These are phyloP conservation scores for Camponotus fellah DNA, from an alignment of 2,888 invertebrate genomes.

Conservation along the genomic window DNA sequence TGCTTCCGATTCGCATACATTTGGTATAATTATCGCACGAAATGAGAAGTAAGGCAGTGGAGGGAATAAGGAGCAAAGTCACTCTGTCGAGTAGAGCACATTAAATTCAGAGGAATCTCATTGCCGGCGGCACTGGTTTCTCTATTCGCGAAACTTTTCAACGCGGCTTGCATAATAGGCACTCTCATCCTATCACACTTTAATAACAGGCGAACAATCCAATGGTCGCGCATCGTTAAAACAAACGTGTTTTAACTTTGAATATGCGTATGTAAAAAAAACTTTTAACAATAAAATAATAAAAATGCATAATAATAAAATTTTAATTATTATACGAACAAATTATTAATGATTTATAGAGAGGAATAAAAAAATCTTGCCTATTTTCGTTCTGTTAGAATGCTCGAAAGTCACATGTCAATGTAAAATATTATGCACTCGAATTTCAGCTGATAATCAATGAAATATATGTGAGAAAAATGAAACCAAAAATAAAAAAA, in stretches of 20 bases:
- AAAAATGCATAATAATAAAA: constrained; percentile 8
- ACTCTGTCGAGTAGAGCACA: constrained; percentile 36
- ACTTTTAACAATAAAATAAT: background rate
- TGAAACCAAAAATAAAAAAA: background rate
- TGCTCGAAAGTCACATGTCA: background rate
- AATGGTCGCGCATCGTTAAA: background rate
- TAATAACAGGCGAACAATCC: constrained; percentile 36
- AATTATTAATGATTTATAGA: background rate
- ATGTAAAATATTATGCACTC: background rate
- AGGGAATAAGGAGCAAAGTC: constrained; percentile 52
- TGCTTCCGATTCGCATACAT: constrained; percentile 70
- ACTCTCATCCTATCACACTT: constrained; percentile 40
- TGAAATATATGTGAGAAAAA: background rate
- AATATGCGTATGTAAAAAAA: background rate
- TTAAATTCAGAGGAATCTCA: constrained; percentile 64
- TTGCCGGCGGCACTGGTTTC: constrained; percentile 46
- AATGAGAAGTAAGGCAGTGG: constrained; percentile 34
- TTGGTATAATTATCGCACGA: constrained; percentile 68
- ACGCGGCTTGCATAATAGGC: constrained; percentile 41
- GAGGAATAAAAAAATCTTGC: background rate
- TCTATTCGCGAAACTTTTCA: constrained; percentile 58
- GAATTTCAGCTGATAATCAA: background rate
- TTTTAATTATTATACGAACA: background rate
- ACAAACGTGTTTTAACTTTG: constrained; percentile 4
- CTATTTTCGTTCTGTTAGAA: background rate